Base-by-base conservation (phyloP, 1,140 invertebrate species). In the Limonius californicus region DNA sequence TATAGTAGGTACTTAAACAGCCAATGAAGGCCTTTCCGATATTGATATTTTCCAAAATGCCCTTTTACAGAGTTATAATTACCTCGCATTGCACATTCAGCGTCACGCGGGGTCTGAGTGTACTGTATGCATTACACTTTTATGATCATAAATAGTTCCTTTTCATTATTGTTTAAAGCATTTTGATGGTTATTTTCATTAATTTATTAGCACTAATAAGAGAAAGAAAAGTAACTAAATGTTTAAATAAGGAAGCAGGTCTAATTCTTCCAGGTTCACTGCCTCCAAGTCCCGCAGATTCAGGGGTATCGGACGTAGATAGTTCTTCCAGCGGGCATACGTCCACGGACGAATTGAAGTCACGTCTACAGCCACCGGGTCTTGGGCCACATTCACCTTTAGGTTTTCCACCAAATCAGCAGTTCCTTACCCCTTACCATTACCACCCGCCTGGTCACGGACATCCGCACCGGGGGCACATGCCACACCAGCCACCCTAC, bases 201-300 rank as follows among this genome's bases (percentile, higher is more conserved):
- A n/a, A n/a, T n/a, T n/a, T n/a, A n/a, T n/a, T n/a, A n/a, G n/a
- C n/a, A n/a, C n/a, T n/a, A n/a, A n/a, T n/a, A n/a, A n/a, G n/a
- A n/a, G n/a, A n/a, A n/a, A n/a, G n/a, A n/a, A n/a, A n/a, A n/a
- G n/a, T n/a, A n/a, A n/a, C n/a, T n/a, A n/a, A 9, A 27, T 9
- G 23, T 27, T 39, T 39, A 39, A 39, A 12, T n/a, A 12, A 12
- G 35, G 2, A 2, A 12, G 35, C 11, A 39, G 11, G 35, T 57
- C 7, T 20, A 53, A 7, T 64, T 61, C 42, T 71, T 73, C 3
- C 73, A 87, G 94, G 92, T 79, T 97, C 95, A 72, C 85, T 97
- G 74, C 96, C 95, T 64, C 95, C 95, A 23, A 97, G 94, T 79
- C 95, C 96, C 58, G 94, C 95, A 11, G 95, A 98, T 82, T 96